A percentile compares a stretch with the other conserved stretches of the same genome.
Evolutionary conservation across 2,113 vertebrate species (phyloP).

Genomic region (Podocnemis expansa): DNA sequence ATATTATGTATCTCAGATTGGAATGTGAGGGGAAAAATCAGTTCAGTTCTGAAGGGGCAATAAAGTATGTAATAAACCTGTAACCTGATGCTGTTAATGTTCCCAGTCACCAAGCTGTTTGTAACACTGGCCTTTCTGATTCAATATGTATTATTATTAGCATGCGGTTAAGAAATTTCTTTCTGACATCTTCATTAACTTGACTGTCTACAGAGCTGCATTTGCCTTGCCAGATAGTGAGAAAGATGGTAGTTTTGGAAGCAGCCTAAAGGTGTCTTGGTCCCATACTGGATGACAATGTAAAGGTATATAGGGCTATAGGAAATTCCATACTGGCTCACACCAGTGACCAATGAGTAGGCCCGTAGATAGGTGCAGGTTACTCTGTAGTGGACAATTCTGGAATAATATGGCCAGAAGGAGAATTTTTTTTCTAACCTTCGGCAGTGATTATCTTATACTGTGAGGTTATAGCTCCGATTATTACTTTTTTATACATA

Average conservation of each 20-base stretch:
- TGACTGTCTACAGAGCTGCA: not conserved
- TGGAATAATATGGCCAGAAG: not conserved
- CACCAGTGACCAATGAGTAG: not conserved
- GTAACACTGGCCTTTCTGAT: constrained; percentile 27
- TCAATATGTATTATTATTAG: not conserved
- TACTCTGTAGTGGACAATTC: not conserved
- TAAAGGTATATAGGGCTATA: not conserved
- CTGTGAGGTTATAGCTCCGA: not conserved
- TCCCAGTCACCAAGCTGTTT: constrained; percentile 3
- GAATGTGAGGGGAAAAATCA: constrained; percentile 19
- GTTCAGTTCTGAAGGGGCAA: constrained; percentile 15
- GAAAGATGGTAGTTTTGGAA: constrained; percentile 23
- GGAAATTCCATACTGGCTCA: not conserved
- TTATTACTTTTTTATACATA: rapidly evolving
- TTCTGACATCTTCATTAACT: constrained; percentile 46
- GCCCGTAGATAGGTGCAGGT: not conserved
- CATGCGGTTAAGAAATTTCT: constrained; percentile 36
- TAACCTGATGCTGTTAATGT: constrained; percentile 1
- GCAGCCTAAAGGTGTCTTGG: not conserved
- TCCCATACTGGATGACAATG: not conserved
- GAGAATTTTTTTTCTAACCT: not conserved
- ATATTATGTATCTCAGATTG: constrained; percentile 11
- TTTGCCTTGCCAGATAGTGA: constrained; percentile 14
- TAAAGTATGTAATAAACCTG: constrained; percentile 3
- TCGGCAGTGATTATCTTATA: not conserved